Conservation (phyloP, 2,888 invertebrate genomes). For the Theodoxus fluviatilis region DNA sequence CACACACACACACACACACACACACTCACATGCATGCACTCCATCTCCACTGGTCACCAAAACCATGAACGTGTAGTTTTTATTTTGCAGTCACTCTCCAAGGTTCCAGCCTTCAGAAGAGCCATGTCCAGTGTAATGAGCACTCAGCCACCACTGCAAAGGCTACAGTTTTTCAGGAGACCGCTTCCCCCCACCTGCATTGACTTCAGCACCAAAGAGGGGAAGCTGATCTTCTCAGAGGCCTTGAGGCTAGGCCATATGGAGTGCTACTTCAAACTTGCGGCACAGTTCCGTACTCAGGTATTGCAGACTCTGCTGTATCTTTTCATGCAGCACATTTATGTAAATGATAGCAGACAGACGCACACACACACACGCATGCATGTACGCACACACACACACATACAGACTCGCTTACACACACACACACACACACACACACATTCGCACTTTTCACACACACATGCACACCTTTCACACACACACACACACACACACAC, state of each 20-base stretch:
- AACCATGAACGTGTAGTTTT: background rate
- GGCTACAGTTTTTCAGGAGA: constrained; percentile 52
- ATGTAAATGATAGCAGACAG: no score
- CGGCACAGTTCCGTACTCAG: constrained; percentile 66
- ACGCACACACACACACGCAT: no score
- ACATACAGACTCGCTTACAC: no score
- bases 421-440: no score
- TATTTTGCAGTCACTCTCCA: background rate
- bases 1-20: constrained; percentile 11
- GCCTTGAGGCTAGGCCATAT: constrained; percentile 58
- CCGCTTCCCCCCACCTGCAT: constrained; percentile 60
- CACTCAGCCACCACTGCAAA: background rate
- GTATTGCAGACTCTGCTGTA: no score
- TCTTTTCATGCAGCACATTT: no score
- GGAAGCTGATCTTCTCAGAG: constrained; percentile 60
- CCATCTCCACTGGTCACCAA: background rate
- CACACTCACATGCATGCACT: constrained; percentile 8
- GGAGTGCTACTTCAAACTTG: constrained; percentile 63
- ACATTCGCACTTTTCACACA: no score
- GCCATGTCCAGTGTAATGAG: background rate
- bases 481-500: no score
- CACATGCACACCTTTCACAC: no score
- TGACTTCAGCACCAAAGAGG: constrained; percentile 60
- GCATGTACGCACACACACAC: no score
- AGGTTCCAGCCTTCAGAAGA: background rate